Conservation (phyloP, 2,888 invertebrate genomes). For the Eupithecia centaureata region DNA sequence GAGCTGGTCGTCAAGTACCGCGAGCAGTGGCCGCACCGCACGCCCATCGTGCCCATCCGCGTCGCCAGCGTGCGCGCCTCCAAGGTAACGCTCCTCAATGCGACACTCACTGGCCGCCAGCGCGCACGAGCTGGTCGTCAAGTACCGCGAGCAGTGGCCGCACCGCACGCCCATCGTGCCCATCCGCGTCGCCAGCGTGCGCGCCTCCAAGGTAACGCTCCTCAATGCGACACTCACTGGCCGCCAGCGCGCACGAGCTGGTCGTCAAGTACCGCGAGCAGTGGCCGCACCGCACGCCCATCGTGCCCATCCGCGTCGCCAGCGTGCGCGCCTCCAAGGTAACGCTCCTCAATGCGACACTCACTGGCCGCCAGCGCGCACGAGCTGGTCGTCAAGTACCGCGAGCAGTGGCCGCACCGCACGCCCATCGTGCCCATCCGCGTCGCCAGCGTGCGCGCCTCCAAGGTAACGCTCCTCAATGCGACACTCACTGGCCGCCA, state of each 20-base stretch:
- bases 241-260: slow-evolving; percentile 57
- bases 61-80: slow-evolving; percentile 3
- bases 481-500: no score
- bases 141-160: slow-evolving; percentile 61
- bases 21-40: slow-evolving; percentile 57
- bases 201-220: slow-evolving; percentile 11
- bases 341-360: no score
- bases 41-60: background rate
- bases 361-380: slow-evolving; percentile 57
- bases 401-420: slow-evolving; percentile 59
- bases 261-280: slow-evolving; percentile 55
- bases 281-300: slow-evolving; percentile 57
- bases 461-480: slow-evolving; percentile 12
- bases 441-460: slow-evolving; percentile 1
- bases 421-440: background rate
- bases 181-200: background rate
- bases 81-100: no score
- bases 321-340: slow-evolving; percentile 9
- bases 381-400: slow-evolving; percentile 58
- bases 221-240: no score
- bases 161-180: slow-evolving; percentile 36
- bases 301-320: background rate
- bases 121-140: slow-evolving; percentile 58
- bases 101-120: no score
- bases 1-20: slow-evolving; percentile 60